Base-by-base conservation (phyloP, 1,140 invertebrate genomes). In the Tetramorium parvispinum region DNA sequence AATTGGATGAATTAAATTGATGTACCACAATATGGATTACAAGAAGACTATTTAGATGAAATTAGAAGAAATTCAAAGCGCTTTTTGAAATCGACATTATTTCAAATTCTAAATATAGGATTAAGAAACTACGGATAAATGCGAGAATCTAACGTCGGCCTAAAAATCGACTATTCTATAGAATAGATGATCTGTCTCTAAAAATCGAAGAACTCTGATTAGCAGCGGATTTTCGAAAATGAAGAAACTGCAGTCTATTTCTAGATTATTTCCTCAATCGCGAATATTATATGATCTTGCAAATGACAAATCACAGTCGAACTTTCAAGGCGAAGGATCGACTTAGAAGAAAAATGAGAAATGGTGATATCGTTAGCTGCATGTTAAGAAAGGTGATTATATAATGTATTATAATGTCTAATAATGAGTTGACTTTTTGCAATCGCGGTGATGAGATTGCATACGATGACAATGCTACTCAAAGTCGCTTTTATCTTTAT, bases 401-500 rank as follows among this genome's bases (percentile, higher is more conserved):
- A 32, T 32, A 32, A 32, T 3, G 32, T 32, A 32, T 32, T 4
- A 32, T 32, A 32, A 32, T 32, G 32, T 3, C 27, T 53, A 86
- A 77, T 40, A 79, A 68, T 71, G 51, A 63, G 83, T 78, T 87
- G 86, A 91, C 88, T 61, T 46, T 68, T 57, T 76, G n/a, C 79
- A 65, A 73, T 82, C 68, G 46, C 2, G 73, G 57, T 51, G 32
- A 66, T 49, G 89, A 90, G 93, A 91, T 86, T 89, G 94, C 93
- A 93, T 93, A 94, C 94, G 94, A 94, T 92, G 89, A 75, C 86
- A 94, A 32, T 32, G 32, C 32, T 3, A 3, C 1, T 27, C 94
- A 95, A 95, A 94, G 90, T 92, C 89, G 91, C 88, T 93, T 94
- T 93, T 91, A 89, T 92, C 86, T 91, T 92, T 91, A 82, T 88